Percentiles rank a stretch among this genome's conserved stretches.
phyloP scores from a whole-genome alignment of 2,888 invertebrate species.

The Brenthis hecate region DNA sequence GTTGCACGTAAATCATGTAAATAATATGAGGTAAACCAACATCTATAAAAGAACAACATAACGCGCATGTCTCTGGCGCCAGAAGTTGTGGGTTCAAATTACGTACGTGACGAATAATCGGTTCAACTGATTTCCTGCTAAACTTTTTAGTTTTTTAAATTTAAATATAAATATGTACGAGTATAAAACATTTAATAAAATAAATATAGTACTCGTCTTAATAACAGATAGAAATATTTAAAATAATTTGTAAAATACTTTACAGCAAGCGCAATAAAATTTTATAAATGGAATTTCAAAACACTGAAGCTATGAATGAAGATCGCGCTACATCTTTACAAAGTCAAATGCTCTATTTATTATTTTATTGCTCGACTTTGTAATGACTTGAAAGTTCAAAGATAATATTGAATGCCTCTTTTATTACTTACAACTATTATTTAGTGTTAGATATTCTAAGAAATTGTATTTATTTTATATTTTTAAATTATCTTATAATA shows the following conservation, averaged over 20 bases:
- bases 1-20: not conserved
- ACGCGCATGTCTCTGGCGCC: constrained; percentile 21
- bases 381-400: not conserved
- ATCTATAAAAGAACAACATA: constrained; percentile 17
- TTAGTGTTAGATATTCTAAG: not conserved
- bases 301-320: constrained; percentile 18
- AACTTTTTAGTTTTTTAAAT: constrained; percentile 13
- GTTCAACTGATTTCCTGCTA: constrained; percentile 21
- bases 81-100: constrained; percentile 19
- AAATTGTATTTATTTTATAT: not conserved
- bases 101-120: constrained; percentile 23
- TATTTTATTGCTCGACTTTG: not conserved
- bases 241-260: not conserved
- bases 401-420: not conserved
- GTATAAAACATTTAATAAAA: too few relatives aligned
- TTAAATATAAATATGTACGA: not conserved
- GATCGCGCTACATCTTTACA: constrained; percentile 7
- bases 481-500: too few relatives aligned
- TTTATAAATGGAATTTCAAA: constrained; percentile 3
- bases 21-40: constrained; percentile 14
- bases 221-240: too few relatives aligned
- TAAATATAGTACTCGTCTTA: too few relatives aligned
- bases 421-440: not conserved
- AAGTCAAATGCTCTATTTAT: constrained; percentile 5
- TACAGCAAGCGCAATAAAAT: not conserved